Evolutionary conservation across 1,140 invertebrate species (phyloP).

Genomic region (Marisa cornuarietis): DNA sequence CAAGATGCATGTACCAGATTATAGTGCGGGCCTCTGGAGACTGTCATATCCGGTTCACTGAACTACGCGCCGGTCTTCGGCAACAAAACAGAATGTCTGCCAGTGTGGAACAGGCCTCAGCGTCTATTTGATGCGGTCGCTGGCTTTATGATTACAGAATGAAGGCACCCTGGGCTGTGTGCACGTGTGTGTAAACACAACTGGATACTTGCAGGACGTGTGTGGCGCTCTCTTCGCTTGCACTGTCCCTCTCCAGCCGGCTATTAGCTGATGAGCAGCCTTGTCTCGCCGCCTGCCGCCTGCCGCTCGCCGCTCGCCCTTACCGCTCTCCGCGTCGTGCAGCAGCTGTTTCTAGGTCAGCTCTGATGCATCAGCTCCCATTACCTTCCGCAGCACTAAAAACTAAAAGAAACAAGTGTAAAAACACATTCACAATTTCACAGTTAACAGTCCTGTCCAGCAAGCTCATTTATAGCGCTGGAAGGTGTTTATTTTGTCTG

Average conservation of each 20-base stretch:
- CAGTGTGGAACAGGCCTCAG: conserved; percentile 5
- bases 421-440: not conserved
- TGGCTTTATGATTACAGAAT: not conserved
- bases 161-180: no score
- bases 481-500: no score
- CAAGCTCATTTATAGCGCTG: no score
- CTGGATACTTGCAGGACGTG: not conserved
- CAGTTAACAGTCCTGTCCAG: no score
- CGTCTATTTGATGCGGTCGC: no score
- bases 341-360: no score
- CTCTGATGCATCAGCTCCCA: not conserved
- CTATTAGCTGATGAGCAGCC: conserved; percentile 24
- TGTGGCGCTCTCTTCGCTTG: no score
- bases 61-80: not conserved
- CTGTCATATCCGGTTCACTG: no score
- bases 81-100: not conserved
- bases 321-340: not conserved
- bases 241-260: conserved; percentile 10
- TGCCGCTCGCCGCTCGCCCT: not conserved
- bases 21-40: no score
- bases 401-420: not conserved
- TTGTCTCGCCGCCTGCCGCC: not conserved
- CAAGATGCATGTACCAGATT: no score
- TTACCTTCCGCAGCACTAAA: not conserved
- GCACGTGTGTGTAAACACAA: not conserved